phyloP scores from a whole-genome alignment of 2,888 invertebrate species.

The Thera britannica region DNA sequence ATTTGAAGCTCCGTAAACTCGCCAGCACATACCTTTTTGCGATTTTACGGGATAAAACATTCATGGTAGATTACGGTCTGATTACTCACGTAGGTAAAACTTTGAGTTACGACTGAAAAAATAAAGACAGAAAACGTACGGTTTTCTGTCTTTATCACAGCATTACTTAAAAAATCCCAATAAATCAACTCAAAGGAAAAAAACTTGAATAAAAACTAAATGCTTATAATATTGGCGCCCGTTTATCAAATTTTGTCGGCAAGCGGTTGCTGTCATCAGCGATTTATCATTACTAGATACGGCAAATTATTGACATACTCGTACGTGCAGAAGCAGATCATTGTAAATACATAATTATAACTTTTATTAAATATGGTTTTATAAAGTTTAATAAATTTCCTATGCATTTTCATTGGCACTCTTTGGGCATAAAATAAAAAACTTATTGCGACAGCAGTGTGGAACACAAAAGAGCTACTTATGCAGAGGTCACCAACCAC shows the following conservation, averaged over 20 bases:
- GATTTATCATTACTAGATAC: constrained; percentile 14
- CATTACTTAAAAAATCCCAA: too few species aligned
- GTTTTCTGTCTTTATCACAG: too few species aligned
- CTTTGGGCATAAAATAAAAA: too few species aligned
- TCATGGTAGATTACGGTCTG: too few species aligned
- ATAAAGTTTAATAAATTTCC: too few species aligned
- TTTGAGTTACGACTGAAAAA: too few species aligned
- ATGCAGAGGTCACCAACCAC: constrained; percentile 4
- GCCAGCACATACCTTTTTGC: neutral
- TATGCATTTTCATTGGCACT: too few species aligned
- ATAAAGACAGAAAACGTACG: too few species aligned
- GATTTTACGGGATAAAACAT: neutral
- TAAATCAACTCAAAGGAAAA: neutral
- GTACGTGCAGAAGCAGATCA: neutral
- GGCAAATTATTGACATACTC: neutral
- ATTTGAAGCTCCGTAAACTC: constrained; percentile 2
- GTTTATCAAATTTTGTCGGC: constrained; percentile 22
- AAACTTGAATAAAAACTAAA: constrained; percentile 17
- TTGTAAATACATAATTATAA: neutral
- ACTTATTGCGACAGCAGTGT: neutral
- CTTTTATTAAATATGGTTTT: too few species aligned
- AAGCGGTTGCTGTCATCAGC: constrained; percentile 17
- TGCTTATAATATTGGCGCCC: constrained; percentile 22
- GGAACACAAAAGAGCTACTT: neutral
- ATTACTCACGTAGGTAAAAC: too few species aligned